Conservation (phyloP, 2,797 vertebrate genomes). For the Neopelma chrysocephalum region DNA sequence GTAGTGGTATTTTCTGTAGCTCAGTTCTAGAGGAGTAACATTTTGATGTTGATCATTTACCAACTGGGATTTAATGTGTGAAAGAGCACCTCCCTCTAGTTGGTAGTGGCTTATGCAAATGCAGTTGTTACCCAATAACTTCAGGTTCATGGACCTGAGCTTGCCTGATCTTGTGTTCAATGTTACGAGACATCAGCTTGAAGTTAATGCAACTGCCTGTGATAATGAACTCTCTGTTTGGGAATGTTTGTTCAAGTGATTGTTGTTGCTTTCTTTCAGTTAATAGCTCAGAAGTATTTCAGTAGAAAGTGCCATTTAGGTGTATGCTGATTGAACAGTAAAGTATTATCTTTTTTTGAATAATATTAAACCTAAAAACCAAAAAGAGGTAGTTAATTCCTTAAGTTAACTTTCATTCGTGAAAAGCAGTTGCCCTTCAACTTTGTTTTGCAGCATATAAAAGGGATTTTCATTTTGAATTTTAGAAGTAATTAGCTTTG, state of each 20-base stretch:
- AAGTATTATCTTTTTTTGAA: neutral
- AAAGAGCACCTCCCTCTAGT: neutral
- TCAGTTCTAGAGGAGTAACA: neutral
- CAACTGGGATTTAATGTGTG: neutral
- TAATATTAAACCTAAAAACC: neutral
- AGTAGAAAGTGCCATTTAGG: neutral
- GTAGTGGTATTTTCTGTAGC: neutral
- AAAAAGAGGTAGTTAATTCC: neutral
- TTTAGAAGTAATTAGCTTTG: slow-evolving; percentile 33
- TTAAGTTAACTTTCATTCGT: neutral
- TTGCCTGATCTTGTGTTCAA: neutral
- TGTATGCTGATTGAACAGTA: neutral
- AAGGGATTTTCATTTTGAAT: slow-evolving; percentile 34
- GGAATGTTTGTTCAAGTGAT: neutral
- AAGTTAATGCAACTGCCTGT: neutral
- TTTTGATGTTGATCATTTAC: neutral
- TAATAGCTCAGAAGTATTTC: neutral
- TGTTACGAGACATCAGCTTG: neutral
- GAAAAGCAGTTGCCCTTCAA: neutral
- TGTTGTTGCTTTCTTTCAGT: neutral
- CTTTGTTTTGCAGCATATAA: neutral
- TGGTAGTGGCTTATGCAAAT: neutral
- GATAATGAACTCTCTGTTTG: neutral
- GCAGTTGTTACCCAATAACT: neutral
- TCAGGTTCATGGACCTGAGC: neutral